Base-by-base conservation (phyloP, 2,888 invertebrate genomes). In the Pollenia angustigena region DNA sequence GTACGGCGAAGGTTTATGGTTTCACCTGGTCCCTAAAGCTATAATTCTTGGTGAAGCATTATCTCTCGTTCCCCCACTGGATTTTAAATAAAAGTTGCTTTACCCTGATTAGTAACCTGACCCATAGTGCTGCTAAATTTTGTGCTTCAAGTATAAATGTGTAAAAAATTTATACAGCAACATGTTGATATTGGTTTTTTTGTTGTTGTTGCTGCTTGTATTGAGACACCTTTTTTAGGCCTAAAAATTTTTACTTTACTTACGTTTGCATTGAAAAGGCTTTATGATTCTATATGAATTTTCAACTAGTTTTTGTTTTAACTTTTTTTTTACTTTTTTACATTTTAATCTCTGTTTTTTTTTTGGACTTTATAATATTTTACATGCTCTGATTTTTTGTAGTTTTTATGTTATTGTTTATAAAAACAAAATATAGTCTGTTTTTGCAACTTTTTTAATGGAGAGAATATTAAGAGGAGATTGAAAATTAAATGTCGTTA, bases 211-310 rank as follows among this genome's bases (percentile, higher is more conserved):
- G 56, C 50, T 66, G 79, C 52, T 62, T 32, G 18, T 62, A 62
- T 75, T 68, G 56, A 62, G 81, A 84, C 84, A 87, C 87, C 87
- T 87, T 87, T 85, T 87, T 87, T 87, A 87, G 87, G 87, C 87
- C 87, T 87, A 78, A 87, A 74, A 74, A 48, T 74, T 50, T 64
- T 64, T 42, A 62, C 60, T 62, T 71, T 75, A 80, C 52, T 72
- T 32, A 60, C 52, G 44, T 71, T 71, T 78, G 56, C 42, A 52
- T 54, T 50, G 23, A 79, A 86, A 83, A 86, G 79, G 79, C 86
- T 78, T 23, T 81, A 78, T 56, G 74, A 87, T 87, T 87, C 87
- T 87, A 81, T 81, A 87, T 69, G 44, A 64, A 76, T 76, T 75
- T 83, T 60, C 54, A 81, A 46, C 74, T 18, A 54, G 48, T 66